Conservation (phyloP, 2,888 invertebrate genomes). For the Trachelus troglodyta region DNA sequence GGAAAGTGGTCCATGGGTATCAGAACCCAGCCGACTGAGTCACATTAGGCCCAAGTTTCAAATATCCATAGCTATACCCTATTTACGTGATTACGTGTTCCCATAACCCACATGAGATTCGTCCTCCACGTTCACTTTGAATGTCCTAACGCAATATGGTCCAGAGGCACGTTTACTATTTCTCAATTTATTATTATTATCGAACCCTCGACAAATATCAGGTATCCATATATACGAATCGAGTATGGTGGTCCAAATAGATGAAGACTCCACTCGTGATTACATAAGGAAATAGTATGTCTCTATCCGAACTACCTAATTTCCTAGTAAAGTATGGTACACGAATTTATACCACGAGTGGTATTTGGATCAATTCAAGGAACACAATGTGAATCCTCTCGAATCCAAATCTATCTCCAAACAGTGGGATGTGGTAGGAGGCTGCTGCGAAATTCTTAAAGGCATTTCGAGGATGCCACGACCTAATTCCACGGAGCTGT, state of each 20-base stretch:
- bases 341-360: background rate
- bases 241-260: background rate
- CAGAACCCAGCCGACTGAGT: constrained; percentile 15
- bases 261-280: background rate
- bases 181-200: background rate
- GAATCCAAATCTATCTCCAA: background rate
- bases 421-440: background rate
- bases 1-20: constrained; percentile 34
- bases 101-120: constrained; percentile 27
- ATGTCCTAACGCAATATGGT: constrained; percentile 6
- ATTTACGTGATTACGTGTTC: constrained; percentile 42
- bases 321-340: background rate
- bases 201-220: background rate
- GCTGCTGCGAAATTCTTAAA: background rate
- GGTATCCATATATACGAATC: background rate
- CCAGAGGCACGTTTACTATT: background rate
- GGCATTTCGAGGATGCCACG: background rate
- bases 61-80: constrained; percentile 43
- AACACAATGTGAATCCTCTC: background rate
- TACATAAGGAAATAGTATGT: background rate
- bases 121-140: constrained; percentile 35
- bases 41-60: constrained; percentile 33
- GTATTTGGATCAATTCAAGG: background rate
- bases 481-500: background rate
- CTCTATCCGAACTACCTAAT: background rate